phyloP scores from a whole-genome alignment of 2,113 vertebrate species.

The Scopus umbretta region DNA sequence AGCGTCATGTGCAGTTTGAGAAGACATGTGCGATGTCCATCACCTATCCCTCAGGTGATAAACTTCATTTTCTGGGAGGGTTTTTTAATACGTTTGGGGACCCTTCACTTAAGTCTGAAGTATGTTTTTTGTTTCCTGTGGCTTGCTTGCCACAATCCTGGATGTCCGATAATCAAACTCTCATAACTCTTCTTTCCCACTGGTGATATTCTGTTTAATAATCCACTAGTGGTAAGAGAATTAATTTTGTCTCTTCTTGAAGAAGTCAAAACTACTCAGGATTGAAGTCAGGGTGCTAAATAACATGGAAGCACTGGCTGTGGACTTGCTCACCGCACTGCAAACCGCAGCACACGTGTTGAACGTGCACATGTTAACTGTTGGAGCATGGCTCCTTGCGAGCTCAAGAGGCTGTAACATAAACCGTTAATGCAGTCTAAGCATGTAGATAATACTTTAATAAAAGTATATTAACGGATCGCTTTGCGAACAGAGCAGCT shows the following conservation, averaged over 20 bases:
- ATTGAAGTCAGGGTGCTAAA: background rate
- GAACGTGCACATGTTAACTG: background rate
- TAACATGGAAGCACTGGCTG: background rate
- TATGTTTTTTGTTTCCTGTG: background rate
- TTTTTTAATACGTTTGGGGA: background rate
- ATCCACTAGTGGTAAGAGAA: background rate
- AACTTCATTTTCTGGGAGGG: background rate
- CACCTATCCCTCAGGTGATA: background rate
- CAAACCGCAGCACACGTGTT: background rate
- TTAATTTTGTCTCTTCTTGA: background rate
- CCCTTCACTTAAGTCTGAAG: background rate
- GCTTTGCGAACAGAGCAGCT: background rate
- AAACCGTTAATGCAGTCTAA: background rate
- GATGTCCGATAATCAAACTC: background rate
- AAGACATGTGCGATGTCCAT: background rate
- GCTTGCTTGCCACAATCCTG: background rate
- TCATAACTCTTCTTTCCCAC: background rate
- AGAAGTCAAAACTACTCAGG: background rate
- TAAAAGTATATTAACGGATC: background rate
- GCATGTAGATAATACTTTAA: background rate
- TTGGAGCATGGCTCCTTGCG: background rate
- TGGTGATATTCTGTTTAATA: background rate
- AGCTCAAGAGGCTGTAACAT: background rate
- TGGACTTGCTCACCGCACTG: background rate
- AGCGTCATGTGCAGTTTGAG: background rate